Percentiles rank a stretch among this genome's conserved stretches.
phyloP scores from a whole-genome alignment of 2,888 invertebrate genomes.

The Drosophila robusta region DNA sequence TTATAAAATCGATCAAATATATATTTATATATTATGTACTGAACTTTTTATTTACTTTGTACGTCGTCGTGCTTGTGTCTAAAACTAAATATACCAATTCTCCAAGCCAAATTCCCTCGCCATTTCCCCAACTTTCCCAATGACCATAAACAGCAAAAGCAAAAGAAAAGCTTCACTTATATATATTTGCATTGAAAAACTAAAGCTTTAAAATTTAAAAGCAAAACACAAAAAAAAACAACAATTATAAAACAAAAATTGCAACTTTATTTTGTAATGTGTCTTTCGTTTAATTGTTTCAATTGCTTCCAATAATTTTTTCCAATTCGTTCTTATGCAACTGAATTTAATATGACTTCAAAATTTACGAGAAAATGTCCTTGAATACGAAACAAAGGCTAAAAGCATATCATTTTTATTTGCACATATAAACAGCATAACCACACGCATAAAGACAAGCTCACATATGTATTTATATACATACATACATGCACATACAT shows the following conservation, averaged over 20 bases:
- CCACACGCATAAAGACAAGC: conserved; percentile 8
- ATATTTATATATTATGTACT: conserved; percentile 65
- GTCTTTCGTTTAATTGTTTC: conserved; percentile 20
- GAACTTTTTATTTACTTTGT: conserved; percentile 68
- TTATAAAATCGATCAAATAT: conserved; percentile 68
- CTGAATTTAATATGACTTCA: conserved; percentile 35
- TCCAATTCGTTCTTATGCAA: conserved; percentile 18
- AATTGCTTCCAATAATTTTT: conserved; percentile 10
- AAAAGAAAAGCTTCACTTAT: conserved; percentile 51
- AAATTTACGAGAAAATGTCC: conserved; percentile 19
- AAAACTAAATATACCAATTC: conserved; percentile 66
- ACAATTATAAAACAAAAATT: conserved; percentile 21
- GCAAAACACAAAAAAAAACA: too few relatives aligned
- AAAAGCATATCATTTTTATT: conserved; percentile 33
- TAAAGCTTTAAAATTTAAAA: conserved; percentile 9
- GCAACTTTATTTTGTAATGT: conserved; percentile 35
- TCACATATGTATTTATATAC: conserved; percentile 10
- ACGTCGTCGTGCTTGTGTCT: conserved; percentile 78
- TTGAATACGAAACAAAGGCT: conserved; percentile 18
- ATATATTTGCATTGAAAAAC: conserved; percentile 51
- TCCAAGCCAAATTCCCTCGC: conserved; percentile 33
- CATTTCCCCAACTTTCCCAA: background rate
- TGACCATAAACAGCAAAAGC: conserved; percentile 53
- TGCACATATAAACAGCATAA: conserved; percentile 22
- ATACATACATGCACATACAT: conserved; percentile 6